These are phyloP conservation scores for Phataginus tetradactyla DNA, from an alignment of 2,797 vertebrate species.

Conservation along the genomic window DNA sequence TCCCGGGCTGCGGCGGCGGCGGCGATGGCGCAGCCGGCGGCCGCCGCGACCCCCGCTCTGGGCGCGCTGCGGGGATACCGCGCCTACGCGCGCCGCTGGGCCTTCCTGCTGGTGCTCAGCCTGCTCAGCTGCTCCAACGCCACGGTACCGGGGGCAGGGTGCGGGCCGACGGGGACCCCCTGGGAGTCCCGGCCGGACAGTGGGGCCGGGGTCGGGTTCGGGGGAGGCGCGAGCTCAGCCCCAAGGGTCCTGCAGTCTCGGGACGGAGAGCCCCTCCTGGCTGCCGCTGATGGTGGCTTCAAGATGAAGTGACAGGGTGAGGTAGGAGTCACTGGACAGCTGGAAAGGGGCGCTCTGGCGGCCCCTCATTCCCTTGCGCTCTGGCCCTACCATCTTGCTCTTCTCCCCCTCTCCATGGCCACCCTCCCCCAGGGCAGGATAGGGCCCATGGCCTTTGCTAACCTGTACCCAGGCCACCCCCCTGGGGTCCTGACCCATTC, in stretches of 20 bases:
- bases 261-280: too few species aligned
- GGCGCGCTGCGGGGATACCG: conserved; percentile 63
- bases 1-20: fast-evolving
- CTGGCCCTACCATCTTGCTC: neutral
- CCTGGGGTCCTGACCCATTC: neutral
- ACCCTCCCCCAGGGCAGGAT: neutral
- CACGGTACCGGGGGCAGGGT: conserved; percentile 85
- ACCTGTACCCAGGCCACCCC: neutral
- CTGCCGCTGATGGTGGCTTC: neutral
- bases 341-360: too few species aligned
- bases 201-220: too few species aligned
- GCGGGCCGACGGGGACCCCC: too few species aligned
- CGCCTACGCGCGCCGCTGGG: conserved; percentile 91
- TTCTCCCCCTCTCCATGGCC: neutral
- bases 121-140: conserved; percentile 94
- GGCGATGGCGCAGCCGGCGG: fast-evolving
- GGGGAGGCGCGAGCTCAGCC: too few species aligned
- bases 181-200: too few species aligned
- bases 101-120: conserved; percentile 90
- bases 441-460: neutral
- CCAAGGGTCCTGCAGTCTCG: too few species aligned
- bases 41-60: fast-evolving
- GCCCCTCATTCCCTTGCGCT: neutral
- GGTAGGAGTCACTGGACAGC: neutral
- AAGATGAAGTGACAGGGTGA: neutral